phyloP scores from a whole-genome alignment of 1,140 invertebrate genomes.

The Pissodes strobi region DNA sequence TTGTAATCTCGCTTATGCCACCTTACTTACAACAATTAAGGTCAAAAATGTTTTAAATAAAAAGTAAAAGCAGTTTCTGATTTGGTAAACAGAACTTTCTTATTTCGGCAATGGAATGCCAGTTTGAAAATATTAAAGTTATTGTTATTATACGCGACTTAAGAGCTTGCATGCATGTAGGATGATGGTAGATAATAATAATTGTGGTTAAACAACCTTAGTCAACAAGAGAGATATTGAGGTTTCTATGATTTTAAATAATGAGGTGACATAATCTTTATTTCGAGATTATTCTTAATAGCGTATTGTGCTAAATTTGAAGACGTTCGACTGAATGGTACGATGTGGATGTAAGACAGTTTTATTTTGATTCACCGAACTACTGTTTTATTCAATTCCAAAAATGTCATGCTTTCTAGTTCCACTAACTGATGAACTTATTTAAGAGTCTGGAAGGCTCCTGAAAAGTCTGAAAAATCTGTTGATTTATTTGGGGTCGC shows the following conservation, averaged over 20 bases:
- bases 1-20: background rate
- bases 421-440: no score
- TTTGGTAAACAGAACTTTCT: constrained; percentile 18
- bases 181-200: background rate
- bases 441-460: no score
- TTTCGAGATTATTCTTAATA: no score
- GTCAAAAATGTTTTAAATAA: constrained; percentile 20
- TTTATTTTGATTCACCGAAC: no score
- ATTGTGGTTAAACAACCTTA: constrained; percentile 3
- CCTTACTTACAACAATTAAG: constrained; percentile 16
- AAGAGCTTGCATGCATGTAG: background rate
- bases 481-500: no score
- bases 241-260: background rate
- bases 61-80: constrained; percentile 24
- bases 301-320: no score
- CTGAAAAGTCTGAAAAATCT: no score
- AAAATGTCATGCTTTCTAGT: no score
- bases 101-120: constrained; percentile 18
- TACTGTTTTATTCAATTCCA: no score
- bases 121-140: constrained; percentile 16
- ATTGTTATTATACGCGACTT: background rate
- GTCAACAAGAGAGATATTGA: background rate
- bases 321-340: no score
- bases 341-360: no score
- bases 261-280: no score